These are phyloP conservation scores for Pocillopora meandrina DNA, from an alignment of 92 coral and sea anemone species.

Conservation along the genomic window DNA sequence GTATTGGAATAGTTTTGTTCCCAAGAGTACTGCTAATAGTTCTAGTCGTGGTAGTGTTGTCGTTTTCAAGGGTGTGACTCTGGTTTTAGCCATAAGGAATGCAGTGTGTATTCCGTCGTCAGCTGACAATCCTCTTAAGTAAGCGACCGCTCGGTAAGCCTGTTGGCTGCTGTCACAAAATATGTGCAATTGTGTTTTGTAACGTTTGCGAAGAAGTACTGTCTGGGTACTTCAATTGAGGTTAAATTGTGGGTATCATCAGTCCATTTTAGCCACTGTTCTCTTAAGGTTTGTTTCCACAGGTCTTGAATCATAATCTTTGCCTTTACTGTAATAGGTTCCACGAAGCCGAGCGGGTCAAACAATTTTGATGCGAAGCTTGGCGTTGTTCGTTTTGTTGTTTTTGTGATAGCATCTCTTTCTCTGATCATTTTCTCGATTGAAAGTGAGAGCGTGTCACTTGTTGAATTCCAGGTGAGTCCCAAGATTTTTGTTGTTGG, in stretches of 20 bases:
- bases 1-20: conserved; percentile 32
- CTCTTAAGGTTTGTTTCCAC: conserved; percentile 55
- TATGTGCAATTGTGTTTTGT: conserved; percentile 44
- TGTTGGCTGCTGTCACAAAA: conserved; percentile 58
- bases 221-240: conserved; percentile 46
- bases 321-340: conserved; percentile 41
- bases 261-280: conserved; percentile 58
- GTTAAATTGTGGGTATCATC: conserved; percentile 47
- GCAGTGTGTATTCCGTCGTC: conserved; percentile 16
- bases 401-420: background rate
- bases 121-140: conserved; percentile 35
- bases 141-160: conserved; percentile 61
- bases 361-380: too few relatives aligned
- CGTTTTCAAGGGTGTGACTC: conserved; percentile 52
- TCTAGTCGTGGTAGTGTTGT: conserved; percentile 53
- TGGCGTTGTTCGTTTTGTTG: conserved; percentile 43
- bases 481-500: conserved; percentile 33
- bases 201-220: conserved; percentile 38
- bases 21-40: conserved; percentile 36
- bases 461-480: conserved; percentile 38
- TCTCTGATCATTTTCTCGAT: conserved; percentile 20
- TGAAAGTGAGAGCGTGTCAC: conserved; percentile 41
- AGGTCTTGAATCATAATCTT: conserved; percentile 22
- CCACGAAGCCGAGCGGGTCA: conserved; percentile 43
- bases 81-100: conserved; percentile 45